phyloP scores from a whole-genome alignment of 2,113 vertebrate species.

The Osmerus eperlanus region DNA sequence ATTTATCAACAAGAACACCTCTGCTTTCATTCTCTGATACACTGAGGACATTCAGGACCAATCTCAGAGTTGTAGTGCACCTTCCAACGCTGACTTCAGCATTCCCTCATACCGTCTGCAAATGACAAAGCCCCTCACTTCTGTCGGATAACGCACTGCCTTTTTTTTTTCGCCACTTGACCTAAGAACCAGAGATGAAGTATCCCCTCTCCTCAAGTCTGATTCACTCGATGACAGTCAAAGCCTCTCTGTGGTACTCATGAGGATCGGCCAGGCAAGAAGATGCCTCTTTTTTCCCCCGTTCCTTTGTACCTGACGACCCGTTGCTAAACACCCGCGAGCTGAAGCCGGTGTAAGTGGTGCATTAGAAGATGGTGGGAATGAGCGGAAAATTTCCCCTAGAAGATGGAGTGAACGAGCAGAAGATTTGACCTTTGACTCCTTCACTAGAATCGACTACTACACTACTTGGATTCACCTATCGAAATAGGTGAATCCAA shows the following conservation, averaged over 20 bases:
- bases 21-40: no score
- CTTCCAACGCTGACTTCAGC: constrained; percentile 50
- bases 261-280: no score
- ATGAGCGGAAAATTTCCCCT: no score
- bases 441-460: no score
- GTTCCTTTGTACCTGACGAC: no score
- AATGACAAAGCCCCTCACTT: constrained; percentile 47
- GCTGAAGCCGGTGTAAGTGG: constrained; percentile 47
- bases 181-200: constrained; percentile 61
- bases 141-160: constrained; percentile 52
- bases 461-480: no score
- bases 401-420: no score
- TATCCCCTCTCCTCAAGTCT: constrained; percentile 52
- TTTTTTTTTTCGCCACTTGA: constrained; percentile 54
- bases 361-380: constrained; percentile 25
- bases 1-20: no score
- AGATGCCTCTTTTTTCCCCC: no score
- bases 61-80: constrained; percentile 46
- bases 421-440: no score
- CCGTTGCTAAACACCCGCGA: constrained; percentile 18
- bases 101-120: constrained; percentile 54
- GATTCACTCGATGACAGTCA: constrained; percentile 62
- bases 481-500: no score
- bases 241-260: constrained; percentile 30
- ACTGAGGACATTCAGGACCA: constrained; percentile 1